A percentile compares a stretch with the other conserved stretches of the same genome.
These are phyloP conservation scores for Tyria jacobaeae DNA, from an alignment of 2,888 invertebrate species.

Conservation along the genomic window DNA sequence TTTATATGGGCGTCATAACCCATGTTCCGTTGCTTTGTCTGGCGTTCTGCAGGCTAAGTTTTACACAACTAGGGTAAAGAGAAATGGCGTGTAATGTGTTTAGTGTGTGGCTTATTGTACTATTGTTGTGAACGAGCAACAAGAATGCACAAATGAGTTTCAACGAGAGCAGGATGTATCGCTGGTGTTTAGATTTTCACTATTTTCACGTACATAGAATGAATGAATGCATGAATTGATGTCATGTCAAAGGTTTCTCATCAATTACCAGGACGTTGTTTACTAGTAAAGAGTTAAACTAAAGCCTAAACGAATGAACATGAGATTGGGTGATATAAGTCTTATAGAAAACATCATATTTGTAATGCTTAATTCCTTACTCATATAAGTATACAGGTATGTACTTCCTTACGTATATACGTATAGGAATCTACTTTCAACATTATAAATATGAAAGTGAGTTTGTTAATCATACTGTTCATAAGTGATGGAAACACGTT, in stretches of 20 bases:
- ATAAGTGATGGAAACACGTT: too few relatives aligned
- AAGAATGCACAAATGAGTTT: slow-evolving; percentile 10
- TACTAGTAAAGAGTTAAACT: background rate
- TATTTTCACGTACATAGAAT: background rate
- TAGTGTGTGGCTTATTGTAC: slow-evolving; percentile 18
- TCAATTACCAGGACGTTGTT: too few relatives aligned
- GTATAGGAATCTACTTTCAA: too few relatives aligned
- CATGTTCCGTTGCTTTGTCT: slow-evolving; percentile 69
- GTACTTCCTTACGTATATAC: too few relatives aligned
- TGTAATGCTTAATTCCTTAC: too few relatives aligned
- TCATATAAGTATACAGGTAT: too few relatives aligned
- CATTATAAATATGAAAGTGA: too few relatives aligned
- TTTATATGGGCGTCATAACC: slow-evolving; percentile 78
- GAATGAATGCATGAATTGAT: too few relatives aligned
- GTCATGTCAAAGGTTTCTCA: too few relatives aligned
- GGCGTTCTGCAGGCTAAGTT: slow-evolving; percentile 46
- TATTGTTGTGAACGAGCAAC: slow-evolving; percentile 7
- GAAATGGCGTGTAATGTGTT: slow-evolving; percentile 46
- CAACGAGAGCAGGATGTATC: background rate
- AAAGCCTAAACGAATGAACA: background rate
- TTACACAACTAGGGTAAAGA: slow-evolving; percentile 37
- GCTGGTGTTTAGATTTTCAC: background rate
- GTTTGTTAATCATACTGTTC: too few relatives aligned
- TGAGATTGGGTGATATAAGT: background rate
- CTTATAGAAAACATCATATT: background rate